Base-by-base conservation (phyloP, 2,888 invertebrate species). In the Leptopilina myrica region DNA sequence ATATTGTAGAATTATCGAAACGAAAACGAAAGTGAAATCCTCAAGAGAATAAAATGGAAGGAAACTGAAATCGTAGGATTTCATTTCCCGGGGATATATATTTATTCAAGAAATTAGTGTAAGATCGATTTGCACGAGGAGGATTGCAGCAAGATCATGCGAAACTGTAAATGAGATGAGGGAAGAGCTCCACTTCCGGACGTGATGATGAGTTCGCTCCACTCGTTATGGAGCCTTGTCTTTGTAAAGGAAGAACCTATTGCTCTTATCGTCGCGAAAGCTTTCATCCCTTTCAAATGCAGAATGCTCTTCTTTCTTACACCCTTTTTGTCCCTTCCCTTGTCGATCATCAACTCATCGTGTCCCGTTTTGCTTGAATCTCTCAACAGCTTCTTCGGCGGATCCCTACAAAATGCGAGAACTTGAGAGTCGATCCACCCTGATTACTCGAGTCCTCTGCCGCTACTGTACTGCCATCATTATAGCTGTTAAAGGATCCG, bases 151-250 rank as follows among this genome's bases (percentile, higher is more conserved):
- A 73, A 73, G 73, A 73, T 73, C n/a, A n/a, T 73, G n/a, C n/a
- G 56, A 56, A 73, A 73, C 53, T 56, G 76, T 76, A 76, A 76
- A 76, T 76, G 76, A 59, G 56, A 76, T 76, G 76, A 59, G 73
- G 33, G 65, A 73, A 75, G 64, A 75, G 64, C 56, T 78, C 81
- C 79, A 82, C 69, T 65, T 59, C 80, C 81, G 83, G 84, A 90
- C 90, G 90, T 90, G 90, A 90, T 88, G 83, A 88, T 85, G 86
- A 87, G 86, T 84, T 86, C 86, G 85, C 87, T 89, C 84, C 84
- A 87, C 84, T 90, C 89, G 87, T 90, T 90, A 90, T 81, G 79
- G 84, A 80, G 85, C 85, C 89, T 90, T 90, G 89, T 90, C 87
- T 87, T 87, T 84, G 87, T 78, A 86, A 86, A 86, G 84, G 84